Percentiles rank a stretch among this genome's conserved stretches.
phyloP scores from a whole-genome alignment of 1,140 invertebrate genomes.

The Apis florea region DNA sequence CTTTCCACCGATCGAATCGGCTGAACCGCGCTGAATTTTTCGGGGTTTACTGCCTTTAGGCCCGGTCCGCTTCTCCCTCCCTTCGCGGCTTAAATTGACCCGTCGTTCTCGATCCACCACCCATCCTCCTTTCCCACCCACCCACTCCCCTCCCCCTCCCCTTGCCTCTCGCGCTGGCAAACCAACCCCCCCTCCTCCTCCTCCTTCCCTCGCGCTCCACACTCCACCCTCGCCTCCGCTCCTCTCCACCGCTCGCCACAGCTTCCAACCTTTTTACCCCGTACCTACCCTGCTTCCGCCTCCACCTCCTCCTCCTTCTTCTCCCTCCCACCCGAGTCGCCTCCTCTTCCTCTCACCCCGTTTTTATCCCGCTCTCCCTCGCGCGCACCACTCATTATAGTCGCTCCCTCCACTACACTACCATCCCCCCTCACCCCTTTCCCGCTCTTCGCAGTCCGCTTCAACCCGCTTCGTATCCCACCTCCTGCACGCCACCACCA shows the following conservation, averaged over 20 bases:
- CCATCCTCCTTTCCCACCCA: conserved; percentile 34
- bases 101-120: conserved; percentile 67
- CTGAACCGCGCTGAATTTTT: conserved; percentile 64
- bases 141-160: conserved; percentile 45
- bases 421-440: conserved; percentile 33
- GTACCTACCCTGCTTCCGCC: conserved; percentile 57
- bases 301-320: conserved; percentile 33
- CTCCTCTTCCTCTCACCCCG: conserved; percentile 56
- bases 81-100: conserved; percentile 69
- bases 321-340: conserved; percentile 50
- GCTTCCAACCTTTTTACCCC: conserved; percentile 77
- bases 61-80: conserved; percentile 53
- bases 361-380: conserved; percentile 71
- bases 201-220: conserved; percentile 57
- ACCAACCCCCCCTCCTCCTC: conserved; percentile 30
- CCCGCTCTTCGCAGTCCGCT: conserved; percentile 46
- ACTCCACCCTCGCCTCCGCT: conserved; percentile 64
- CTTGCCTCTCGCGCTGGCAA: conserved; percentile 39
- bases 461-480: conserved; percentile 46
- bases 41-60: conserved; percentile 68
- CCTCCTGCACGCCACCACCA: conserved; percentile 39
- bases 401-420: conserved; percentile 59
- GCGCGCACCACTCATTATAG: conserved; percentile 77
- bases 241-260: conserved; percentile 66
- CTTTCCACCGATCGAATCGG: conserved; percentile 62